Evolutionary conservation across 2,797 vertebrate genomes (phyloP), one percentile per base, ranked within the genome.

Genomic region (Diglossa cyanea): DNA sequence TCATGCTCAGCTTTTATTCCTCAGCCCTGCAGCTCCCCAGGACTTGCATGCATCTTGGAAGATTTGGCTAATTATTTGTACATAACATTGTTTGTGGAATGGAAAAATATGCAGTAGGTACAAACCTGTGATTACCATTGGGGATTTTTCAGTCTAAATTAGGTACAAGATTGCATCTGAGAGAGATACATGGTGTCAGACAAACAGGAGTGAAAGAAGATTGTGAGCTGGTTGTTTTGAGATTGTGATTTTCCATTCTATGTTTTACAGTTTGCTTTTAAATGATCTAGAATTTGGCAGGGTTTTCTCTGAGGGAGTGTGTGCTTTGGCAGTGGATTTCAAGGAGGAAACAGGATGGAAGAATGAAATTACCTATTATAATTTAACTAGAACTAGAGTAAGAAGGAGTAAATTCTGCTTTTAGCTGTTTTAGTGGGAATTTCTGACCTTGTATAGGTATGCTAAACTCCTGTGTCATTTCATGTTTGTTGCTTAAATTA

Each of bases 241-340:
- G 37, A 76, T 88, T 85, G 75, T 44, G 53, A 61, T 83, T 92
- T 89, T 83, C 60, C 68, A 68, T 89, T 87, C 42, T 95, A 87
- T 92, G 45, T 67, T 57, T 37, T 53, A n/a, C 23, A 23, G 67
- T 65, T 92, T 89, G 37, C 57, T 94, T 95, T 81, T 50, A 93
- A 95, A 73, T 54, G 30, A 89, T 23, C 45, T 35, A 85, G 92
- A 68, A 82, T 67, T 85, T 97, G 92, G 84, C 88, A 95, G 33
- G 2, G 11, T 86, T 82, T 51, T 71, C 84, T 89, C 28, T 77
- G 74, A 65, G 48, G 80, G 78, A 91, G 24, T 74, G 42, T 87
- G 57, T 65, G 37, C 13, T 93, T 92, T 95, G 86, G 81, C 84
- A 95, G 61, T 2, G 1, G 68, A 76, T 89, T 91, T 95, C 74